Base-by-base conservation (phyloP, 2,888 invertebrate species). In the Stictocephala bisonia region DNA sequence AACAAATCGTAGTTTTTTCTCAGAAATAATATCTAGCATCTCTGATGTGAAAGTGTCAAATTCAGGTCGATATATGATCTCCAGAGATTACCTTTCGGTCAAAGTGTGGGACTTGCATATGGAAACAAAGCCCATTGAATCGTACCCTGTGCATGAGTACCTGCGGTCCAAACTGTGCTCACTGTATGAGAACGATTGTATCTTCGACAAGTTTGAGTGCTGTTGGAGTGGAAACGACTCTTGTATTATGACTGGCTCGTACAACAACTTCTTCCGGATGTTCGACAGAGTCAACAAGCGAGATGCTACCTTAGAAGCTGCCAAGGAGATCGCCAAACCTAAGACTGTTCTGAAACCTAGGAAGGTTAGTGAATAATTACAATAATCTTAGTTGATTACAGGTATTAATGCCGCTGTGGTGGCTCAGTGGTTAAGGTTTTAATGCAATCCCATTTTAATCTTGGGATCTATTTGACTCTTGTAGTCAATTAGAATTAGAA, bases 191-290 rank as follows among this genome's bases (percentile, higher is more conserved):
- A 99, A 99, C 86, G 99, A 99, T 87, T 99, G 98, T 86, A 99
- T 99, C 86, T 99, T 99, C 85, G 99, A 99, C 88, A 99, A 99
- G 87, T 99, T 99, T 85, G 99, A 99, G 86, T 99, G 99, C 86
- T 97, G 97, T 86, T 99, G 99, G 99, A 98, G 97, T 85, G 98
- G 99, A 73, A 96, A 95, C 84, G 99, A 99, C 86, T 93, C 95
- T 83, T 93, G 97, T 82, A 95, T 99, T 82, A 97, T 99, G 95
- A 99, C 99, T 74, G 99, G 99, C 81, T 99, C 99, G 41, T 99
- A 99, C 86, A 99, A 99, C 86, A 99, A 99, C 86, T 98, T 99
- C 90, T 99, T 99, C 89, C 92, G 96, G 83, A 96, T 96, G 86
- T 96, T 96, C 84, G 95, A 96, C 85, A 90, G 96, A 78, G 90